Base-by-base conservation (phyloP, 2,888 invertebrate species). In the Germaria angustata region DNA sequence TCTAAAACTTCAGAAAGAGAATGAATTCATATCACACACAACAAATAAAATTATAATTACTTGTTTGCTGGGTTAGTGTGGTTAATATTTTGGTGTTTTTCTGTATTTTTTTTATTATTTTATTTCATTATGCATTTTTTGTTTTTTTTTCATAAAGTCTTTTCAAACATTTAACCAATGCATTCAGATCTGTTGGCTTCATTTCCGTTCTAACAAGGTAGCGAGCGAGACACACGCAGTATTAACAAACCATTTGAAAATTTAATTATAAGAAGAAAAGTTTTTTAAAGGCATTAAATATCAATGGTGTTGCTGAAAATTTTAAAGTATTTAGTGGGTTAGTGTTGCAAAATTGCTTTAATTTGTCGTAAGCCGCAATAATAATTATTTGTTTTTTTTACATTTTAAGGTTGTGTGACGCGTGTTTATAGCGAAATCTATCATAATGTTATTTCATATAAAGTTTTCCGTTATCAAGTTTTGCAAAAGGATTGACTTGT, bases 301-400 rank as follows among this genome's bases (percentile, higher is more conserved):
- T 51, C 61, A 69, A 89, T 89, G 89, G 89, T 90, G 86, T 86
- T 89, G 73, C 84, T 89, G 78, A 86, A 85, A 86, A 88, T 89
- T 81, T 86, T 89, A 71, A 90, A 89, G 85, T 89, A 90, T 86
- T 86, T 89, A 78, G 86, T 88, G 80, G 89, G 89, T 89, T 87
- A 86, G 90, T 89, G 84, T 66, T 66, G 32, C 24, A 8, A 46
- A 63, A 22, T 13, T 36, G 6, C n/a, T 39, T 22, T n/a, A 57
- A 20, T 9, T n/a, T 63, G 41, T 65, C n/a, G n/a, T n/a, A 5
- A 57, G 15, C 11, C 7, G 1, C 22, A 44, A 51, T 24, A 24
- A 39, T 13, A 17, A n/a, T 41, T 32, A n/a, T 51, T 46, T 15
- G 17, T 17, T 36, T 57, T 20, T 24, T 36, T 53, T 51, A n/a